phyloP scores from a whole-genome alignment of 2,113 vertebrate species.

The Lonchura striata region DNA sequence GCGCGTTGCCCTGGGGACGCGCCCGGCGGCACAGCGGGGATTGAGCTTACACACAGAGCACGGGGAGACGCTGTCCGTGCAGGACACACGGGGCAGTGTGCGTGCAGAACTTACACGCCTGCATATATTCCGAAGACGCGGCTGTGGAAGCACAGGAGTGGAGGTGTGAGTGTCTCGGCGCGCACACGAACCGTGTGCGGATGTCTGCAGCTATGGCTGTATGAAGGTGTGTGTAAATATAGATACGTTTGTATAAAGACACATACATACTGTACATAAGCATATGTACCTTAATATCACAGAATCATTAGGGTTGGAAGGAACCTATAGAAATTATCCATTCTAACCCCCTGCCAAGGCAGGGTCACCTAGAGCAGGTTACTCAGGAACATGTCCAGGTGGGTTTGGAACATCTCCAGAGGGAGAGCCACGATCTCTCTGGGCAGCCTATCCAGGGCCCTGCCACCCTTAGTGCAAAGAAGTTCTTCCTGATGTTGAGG shows the following conservation, averaged over 20 bases:
- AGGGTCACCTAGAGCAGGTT: neutral
- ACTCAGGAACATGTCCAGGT: neutral
- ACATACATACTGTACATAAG: too few species aligned
- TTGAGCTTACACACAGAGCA: rapidly evolving
- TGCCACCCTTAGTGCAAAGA: neutral
- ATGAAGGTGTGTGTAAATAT: neutral
- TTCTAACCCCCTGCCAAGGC: neutral
- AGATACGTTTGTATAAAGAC: neutral
- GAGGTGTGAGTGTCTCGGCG: rapidly evolving
- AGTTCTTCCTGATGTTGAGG: neutral
- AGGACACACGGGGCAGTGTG: rapidly evolving
- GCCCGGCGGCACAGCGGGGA: neutral
- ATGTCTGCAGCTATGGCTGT: neutral
- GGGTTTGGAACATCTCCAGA: neutral
- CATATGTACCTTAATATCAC: neutral
- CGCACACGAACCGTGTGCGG: rapidly evolving
- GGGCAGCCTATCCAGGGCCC: neutral
- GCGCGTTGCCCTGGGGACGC: neutral
- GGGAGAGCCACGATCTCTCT: neutral
- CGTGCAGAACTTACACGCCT: rapidly evolving
- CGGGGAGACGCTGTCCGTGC: rapidly evolving
- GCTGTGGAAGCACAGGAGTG: neutral
- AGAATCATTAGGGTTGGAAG: neutral
- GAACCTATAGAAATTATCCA: neutral
- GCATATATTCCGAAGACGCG: rapidly evolving